Conservation (phyloP, 1,140 invertebrate genomes). For the Thalassaphorura encarpata region DNA sequence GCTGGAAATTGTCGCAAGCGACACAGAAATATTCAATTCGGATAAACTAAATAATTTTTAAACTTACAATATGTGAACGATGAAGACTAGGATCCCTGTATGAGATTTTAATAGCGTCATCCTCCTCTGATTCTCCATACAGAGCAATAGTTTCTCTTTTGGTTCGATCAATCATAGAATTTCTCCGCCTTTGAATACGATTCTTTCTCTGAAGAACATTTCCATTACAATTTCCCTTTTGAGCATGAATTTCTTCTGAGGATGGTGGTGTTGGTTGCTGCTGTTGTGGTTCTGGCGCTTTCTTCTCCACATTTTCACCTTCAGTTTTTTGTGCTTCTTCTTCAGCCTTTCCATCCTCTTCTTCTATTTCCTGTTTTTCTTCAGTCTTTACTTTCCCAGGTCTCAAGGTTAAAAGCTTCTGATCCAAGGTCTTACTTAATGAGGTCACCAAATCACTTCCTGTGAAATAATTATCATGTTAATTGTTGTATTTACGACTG, state of each 20-base stretch:
- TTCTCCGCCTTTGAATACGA: conserved; percentile 1
- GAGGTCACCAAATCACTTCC: conserved; percentile 56
- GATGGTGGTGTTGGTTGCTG: too few species aligned
- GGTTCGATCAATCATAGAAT: conserved; percentile 17
- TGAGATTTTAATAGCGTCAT: neutral
- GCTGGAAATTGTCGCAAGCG: neutral
- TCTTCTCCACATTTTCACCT: too few species aligned
- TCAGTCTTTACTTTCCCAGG: conserved; percentile 20
- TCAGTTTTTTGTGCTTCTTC: neutral
- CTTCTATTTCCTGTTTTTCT: neutral
- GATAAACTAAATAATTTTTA: neutral
- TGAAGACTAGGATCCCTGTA: conserved; percentile 41
- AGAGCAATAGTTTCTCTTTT: conserved; percentile 1
- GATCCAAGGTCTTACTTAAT: conserved; percentile 62
- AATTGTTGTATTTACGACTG: too few species aligned
- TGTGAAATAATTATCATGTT: too few species aligned
- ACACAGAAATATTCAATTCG: neutral
- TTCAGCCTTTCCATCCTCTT: neutral
- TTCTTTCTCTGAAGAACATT: neutral
- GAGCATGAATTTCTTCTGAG: too few species aligned
- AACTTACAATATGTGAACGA: conserved; percentile 33
- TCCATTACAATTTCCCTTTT: too few species aligned
- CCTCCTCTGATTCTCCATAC: neutral
- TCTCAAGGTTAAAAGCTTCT: conserved; percentile 54
- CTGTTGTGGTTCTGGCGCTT: too few species aligned